These are phyloP conservation scores for Leptinotarsa texana DNA, from an alignment of 1,140 invertebrate species.

Conservation along the genomic window DNA sequence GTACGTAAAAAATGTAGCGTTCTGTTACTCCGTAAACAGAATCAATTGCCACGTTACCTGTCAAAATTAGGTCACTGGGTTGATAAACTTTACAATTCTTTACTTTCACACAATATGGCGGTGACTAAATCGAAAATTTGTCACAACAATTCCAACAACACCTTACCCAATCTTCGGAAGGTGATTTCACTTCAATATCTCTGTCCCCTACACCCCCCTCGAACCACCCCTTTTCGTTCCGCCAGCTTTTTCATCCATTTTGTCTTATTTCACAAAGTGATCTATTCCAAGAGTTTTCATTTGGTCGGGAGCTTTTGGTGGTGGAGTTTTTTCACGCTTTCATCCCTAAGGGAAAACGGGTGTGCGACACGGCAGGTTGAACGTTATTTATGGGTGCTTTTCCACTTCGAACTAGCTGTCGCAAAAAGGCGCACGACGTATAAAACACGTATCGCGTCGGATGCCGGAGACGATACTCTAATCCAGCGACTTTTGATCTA, in stretches of 20 bases:
- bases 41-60: no score
- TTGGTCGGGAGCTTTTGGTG: constrained; percentile 37
- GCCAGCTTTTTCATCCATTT: constrained; percentile 11
- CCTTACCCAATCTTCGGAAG: no score
- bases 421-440: constrained; percentile 40
- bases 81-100: no score
- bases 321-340: constrained; percentile 40
- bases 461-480: constrained; percentile 45
- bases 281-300: constrained; percentile 33
- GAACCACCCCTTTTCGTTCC: not conserved
- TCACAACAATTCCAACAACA: no score
- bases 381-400: constrained; percentile 54
- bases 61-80: no score
- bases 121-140: no score
- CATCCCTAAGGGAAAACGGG: constrained; percentile 39
- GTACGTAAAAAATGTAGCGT: no score
- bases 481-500: constrained; percentile 44
- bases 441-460: constrained; percentile 52
- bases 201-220: not conserved
- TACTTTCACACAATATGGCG: no score
- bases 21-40: no score
- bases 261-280: constrained; percentile 4
- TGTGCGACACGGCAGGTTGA: constrained; percentile 50
- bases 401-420: constrained; percentile 37
- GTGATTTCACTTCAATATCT: no score